A percentile compares a stretch with the other conserved stretches of the same genome.
Evolutionary conservation across 1,140 invertebrate species (phyloP).

Genomic region (Eupristina koningsbergeri): DNA sequence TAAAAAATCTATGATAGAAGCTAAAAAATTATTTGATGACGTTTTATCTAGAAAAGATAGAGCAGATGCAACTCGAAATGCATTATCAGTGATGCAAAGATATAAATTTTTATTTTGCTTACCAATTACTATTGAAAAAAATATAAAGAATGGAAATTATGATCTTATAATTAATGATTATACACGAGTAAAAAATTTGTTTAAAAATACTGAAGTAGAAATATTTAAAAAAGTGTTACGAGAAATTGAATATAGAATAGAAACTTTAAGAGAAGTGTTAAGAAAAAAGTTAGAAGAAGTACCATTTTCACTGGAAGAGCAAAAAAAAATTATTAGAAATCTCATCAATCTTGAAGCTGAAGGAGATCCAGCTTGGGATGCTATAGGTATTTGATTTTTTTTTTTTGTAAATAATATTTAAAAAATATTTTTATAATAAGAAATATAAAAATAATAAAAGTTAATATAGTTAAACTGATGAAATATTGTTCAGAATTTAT

Average conservation of each 20-base stretch:
- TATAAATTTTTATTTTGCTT: constrained; percentile 96
- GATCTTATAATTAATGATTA: constrained; percentile 99
- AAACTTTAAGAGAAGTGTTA: constrained; percentile 85
- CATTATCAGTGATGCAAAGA: constrained; percentile 91
- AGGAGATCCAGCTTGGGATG: constrained; percentile 94
- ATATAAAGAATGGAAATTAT: constrained; percentile 95
- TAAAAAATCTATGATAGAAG: constrained; percentile 90
- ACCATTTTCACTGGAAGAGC: constrained; percentile 92
- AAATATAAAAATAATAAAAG: no score
- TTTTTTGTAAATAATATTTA: no score
- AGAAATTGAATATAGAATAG: constrained; percentile 93
- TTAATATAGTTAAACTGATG: no score
- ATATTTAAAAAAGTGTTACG: constrained; percentile 89
- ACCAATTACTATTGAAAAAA: constrained; percentile 93
- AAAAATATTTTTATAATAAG: no score
- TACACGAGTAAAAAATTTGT: constrained; percentile 94
- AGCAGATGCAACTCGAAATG: constrained; percentile 96
- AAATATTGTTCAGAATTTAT: no score
- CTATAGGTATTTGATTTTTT: constrained; percentile 75
- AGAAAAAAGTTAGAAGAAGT: constrained; percentile 88
- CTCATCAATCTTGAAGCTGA: constrained; percentile 81
- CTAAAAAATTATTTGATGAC: constrained; percentile 94
- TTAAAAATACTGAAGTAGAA: constrained; percentile 93
- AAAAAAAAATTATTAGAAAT: constrained; percentile 91
- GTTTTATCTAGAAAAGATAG: constrained; percentile 93